Evolutionary conservation across 2,888 invertebrate species (phyloP).

Genomic region (Cistogaster globosa): DNA sequence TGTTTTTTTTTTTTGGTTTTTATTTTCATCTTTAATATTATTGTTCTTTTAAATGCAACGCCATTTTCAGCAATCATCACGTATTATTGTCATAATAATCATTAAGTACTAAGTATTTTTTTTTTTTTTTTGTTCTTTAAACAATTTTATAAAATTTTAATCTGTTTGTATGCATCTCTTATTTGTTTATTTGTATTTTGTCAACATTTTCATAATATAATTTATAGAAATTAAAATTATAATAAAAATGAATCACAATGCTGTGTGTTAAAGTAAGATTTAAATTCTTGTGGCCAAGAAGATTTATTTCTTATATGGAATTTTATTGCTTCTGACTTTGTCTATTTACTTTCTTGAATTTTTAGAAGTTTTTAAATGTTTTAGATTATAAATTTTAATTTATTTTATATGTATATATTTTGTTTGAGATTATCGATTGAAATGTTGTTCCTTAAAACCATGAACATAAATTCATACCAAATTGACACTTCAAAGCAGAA

Average conservation of each 20-base stretch:
- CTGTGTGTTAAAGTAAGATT: slow-evolving; percentile 30
- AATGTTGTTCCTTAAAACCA: slow-evolving; percentile 27
- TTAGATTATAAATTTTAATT: slow-evolving; percentile 47
- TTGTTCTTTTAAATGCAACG: slow-evolving; percentile 71
- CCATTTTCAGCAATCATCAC: slow-evolving; percentile 80
- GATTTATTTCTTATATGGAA: slow-evolving; percentile 29
- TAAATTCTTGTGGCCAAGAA: slow-evolving; percentile 30
- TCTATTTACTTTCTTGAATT: slow-evolving; percentile 5
- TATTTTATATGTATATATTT: too few species aligned
- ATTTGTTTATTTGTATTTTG: slow-evolving; percentile 72
- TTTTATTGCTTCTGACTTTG: slow-evolving; percentile 37
- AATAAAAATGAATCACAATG: slow-evolving; percentile 23
- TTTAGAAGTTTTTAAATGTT: slow-evolving; percentile 22
- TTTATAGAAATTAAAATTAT: slow-evolving; percentile 65
- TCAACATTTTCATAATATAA: slow-evolving; percentile 72
- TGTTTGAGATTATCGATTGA: slow-evolving; percentile 39
- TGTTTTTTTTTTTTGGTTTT: slow-evolving; percentile 59
- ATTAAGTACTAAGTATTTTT: slow-evolving; percentile 75
- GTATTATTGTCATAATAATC: slow-evolving; percentile 82
- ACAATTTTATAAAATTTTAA: slow-evolving; percentile 50
- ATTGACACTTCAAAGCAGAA: slow-evolving; percentile 65
- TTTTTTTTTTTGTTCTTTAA: slow-evolving; percentile 50
- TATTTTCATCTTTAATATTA: slow-evolving; percentile 51
- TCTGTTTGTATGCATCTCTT: slow-evolving; percentile 64
- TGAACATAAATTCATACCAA: slow-evolving; percentile 56